Evolutionary conservation across 1,140 invertebrate genomes (phyloP).

Genomic region (silkworm (Bombyx mori)): DNA sequence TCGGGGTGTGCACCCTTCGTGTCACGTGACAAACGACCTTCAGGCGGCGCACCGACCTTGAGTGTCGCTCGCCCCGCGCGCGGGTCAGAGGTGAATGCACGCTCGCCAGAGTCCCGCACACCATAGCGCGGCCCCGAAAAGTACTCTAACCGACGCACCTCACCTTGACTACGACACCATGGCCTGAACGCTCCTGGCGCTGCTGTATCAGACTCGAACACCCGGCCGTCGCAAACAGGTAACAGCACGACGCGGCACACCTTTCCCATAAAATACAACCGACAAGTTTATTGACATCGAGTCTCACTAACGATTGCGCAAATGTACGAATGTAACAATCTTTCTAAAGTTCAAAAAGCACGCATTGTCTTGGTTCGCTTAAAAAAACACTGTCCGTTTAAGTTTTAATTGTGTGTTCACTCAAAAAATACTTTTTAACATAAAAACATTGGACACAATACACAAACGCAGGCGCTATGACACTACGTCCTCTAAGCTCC

Average conservation of each 20-base stretch:
- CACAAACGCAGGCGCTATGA: slow-evolving; percentile 22
- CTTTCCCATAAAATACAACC: slow-evolving; percentile 69
- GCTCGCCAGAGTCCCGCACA: slow-evolving; percentile 36
- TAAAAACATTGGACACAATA: slow-evolving; percentile 60
- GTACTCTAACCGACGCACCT: slow-evolving; percentile 45
- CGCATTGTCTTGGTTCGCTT: slow-evolving; percentile 26
- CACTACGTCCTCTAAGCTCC: slow-evolving; percentile 60
- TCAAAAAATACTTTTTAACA: slow-evolving; percentile 38
- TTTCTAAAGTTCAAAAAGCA: slow-evolving; percentile 32
- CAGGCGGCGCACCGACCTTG: slow-evolving; percentile 67
- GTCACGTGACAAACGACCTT: slow-evolving; percentile 65
- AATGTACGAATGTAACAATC: slow-evolving; percentile 37
- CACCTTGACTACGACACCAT: slow-evolving; percentile 35
- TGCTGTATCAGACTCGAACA: slow-evolving; percentile 37
- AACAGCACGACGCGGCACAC: slow-evolving; percentile 61
- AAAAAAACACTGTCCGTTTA: slow-evolving; percentile 39
- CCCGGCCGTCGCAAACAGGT: slow-evolving; percentile 57
- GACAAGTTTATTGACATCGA: slow-evolving; percentile 70
- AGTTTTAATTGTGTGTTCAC: slow-evolving; percentile 45
- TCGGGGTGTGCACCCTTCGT: slow-evolving; percentile 55
- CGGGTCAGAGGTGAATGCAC: slow-evolving; percentile 69
- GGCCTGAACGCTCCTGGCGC: slow-evolving; percentile 31
- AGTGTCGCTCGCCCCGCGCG: slow-evolving; percentile 59
- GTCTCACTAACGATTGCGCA: slow-evolving; percentile 58
- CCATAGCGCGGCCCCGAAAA: slow-evolving; percentile 21